Evolutionary conservation across 2,113 vertebrate species (phyloP).

Genomic region (Callocephalon fimbriatum): DNA sequence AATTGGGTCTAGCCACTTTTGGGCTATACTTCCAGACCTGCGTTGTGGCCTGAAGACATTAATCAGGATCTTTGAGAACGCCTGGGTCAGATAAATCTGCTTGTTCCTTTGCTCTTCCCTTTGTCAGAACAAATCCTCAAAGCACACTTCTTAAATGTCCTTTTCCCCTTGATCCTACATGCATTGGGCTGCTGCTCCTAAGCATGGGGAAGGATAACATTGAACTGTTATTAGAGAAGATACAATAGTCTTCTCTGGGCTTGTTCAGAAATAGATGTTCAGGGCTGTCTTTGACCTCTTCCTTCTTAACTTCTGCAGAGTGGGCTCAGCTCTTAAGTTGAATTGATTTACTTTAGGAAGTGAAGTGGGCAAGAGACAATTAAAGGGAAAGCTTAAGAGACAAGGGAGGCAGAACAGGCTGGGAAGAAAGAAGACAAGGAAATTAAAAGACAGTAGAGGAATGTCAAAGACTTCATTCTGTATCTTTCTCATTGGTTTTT

Average conservation of each 20-base stretch:
- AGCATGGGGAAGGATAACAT: neutral
- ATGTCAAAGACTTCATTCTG: neutral
- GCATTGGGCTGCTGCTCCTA: neutral
- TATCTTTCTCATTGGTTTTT: neutral
- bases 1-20: neutral
- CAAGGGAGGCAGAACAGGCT: neutral
- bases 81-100: neutral
- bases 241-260: neutral
- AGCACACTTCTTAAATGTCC: neutral
- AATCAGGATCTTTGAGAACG: neutral
- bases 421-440: neutral
- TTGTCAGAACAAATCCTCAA: neutral
- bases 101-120: neutral
- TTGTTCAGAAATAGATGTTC: neutral
- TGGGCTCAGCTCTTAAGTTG: neutral
- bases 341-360: neutral
- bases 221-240: neutral
- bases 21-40: neutral
- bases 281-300: neutral
- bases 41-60: neutral
- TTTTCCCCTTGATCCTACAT: neutral
- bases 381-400: neutral
- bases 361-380: neutral
- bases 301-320: neutral
- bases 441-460: neutral